These are phyloP conservation scores for Hydropsyche tenuis DNA, from an alignment of 1,140 invertebrate species.

Conservation along the genomic window DNA sequence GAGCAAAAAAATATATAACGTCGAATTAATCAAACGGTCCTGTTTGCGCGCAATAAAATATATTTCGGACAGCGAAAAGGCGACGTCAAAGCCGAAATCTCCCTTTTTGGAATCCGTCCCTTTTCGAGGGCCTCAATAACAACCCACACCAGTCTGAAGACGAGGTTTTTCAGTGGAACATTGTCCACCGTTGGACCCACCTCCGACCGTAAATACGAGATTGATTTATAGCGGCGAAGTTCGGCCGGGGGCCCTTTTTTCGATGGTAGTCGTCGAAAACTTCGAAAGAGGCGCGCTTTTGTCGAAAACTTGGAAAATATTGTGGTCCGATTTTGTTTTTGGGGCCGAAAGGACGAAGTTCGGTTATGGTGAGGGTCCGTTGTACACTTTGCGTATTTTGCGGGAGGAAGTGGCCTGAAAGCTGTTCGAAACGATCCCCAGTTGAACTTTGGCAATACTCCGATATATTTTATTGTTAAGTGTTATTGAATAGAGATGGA, in stretches of 20 bases:
- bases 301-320: conserved; percentile 35
- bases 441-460: background rate
- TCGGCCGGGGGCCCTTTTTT: background rate
- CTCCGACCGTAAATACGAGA: conserved; percentile 37
- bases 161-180: background rate
- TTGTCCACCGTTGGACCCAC: conserved; percentile 1
- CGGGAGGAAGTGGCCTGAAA: background rate
- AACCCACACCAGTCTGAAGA: conserved; percentile 35
- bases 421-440: background rate
- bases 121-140: conserved; percentile 35
- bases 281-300: conserved; percentile 31
- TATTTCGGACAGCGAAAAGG: background rate
- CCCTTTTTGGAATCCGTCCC: conserved; percentile 6
- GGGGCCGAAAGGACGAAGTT: background rate
- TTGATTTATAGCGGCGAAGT: conserved; percentile 47
- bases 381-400: too few species aligned
- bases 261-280: conserved; percentile 26
- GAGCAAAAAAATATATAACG: background rate
- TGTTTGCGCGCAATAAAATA: conserved; percentile 26
- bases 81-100: background rate
- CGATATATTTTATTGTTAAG: background rate
- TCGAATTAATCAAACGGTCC: background rate
- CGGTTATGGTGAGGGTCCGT: too few species aligned
- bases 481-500: background rate
- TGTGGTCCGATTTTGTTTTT: conserved; percentile 35